Base-by-base conservation (phyloP, 2,888 invertebrate genomes). In the Drosophila ezoana region DNA sequence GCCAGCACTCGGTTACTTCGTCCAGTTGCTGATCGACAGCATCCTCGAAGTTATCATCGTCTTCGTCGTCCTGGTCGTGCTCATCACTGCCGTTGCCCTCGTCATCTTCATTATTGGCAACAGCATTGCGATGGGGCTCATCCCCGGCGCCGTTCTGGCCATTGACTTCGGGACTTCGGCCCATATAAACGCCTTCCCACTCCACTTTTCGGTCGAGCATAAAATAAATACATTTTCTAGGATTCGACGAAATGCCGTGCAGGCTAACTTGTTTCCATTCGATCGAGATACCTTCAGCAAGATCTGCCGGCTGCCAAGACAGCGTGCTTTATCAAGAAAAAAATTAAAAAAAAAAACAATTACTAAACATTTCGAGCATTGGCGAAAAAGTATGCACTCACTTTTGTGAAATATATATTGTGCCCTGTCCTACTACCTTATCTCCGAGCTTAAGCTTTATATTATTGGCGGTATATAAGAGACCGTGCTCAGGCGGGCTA, bases 1-100 rank as follows among this genome's bases (percentile, higher is more conserved):
- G 94, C 91, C 95, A 93, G 86, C 96, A 93, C 91, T 96, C 96
- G 13, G 95, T 95, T 61, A 95, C 93, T 49, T 86, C 87, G 9
- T 76, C 87, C 40, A 79, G 47, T 20, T 94, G 94, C 72, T 93
- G 93, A 37, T 87, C 89, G 0, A 90, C 88, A 32, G 90, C 90
- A 48, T 83, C 81, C 28, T 87, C 89, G 33, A 82, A 82, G 45
- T 79, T 81, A 11, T 89, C 89, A 56, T 94, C 94, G 60, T 93
- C 93, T n/a, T 89, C 90, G 3, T 87, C 89, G 2, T 90, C 86
- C 1, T 89, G 86, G 20, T 91, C 89, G 32, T 81, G 84, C 51
- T 89, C 89, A 47, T 90, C 90, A 18, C 89, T 89, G 4, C 82
- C 91, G 47, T 90, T 89, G 0, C 86, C 84, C 16, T 87, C 88